These are phyloP conservation scores for Bibio marci DNA, from an alignment of 2,888 invertebrate genomes.

Conservation along the genomic window DNA sequence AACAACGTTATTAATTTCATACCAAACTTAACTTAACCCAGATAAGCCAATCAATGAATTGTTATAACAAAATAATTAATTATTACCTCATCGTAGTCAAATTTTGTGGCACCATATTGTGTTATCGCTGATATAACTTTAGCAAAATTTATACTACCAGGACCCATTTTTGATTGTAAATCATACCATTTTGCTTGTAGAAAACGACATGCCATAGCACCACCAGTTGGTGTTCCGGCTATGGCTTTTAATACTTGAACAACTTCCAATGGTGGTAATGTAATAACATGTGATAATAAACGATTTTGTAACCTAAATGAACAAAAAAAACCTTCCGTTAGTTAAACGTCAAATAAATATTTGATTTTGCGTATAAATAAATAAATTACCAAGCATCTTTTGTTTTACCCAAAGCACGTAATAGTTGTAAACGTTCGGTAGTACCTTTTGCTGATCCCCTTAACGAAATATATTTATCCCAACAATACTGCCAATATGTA, in stretches of 20 bases:
- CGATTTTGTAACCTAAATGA: conserved; percentile 23
- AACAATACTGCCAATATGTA: conserved; percentile 29
- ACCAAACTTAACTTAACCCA: no score
- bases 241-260: conserved; percentile 30
- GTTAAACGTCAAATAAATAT: not conserved
- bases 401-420: conserved; percentile 27
- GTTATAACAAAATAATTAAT: no score
- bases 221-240: conserved; percentile 29
- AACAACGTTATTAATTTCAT: no score
- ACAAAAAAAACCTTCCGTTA: not conserved
- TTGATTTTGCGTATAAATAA: not conserved
- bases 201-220: conserved; percentile 30
- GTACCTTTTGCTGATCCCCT: conserved; percentile 25
- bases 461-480: conserved; percentile 26
- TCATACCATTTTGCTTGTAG: conserved; percentile 30
- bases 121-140: conserved; percentile 31
- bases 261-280: conserved; percentile 27
- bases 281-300: conserved; percentile 27
- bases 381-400: conserved; percentile 25
- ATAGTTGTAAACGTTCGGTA: conserved; percentile 27
- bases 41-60: no score
- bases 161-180: conserved; percentile 25
- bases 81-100: conserved; percentile 30
- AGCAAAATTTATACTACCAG: conserved; percentile 27
- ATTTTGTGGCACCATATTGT: conserved; percentile 30